phyloP scores from a whole-genome alignment of 2,113 vertebrate genomes.

The Copsychus sechellarum region DNA sequence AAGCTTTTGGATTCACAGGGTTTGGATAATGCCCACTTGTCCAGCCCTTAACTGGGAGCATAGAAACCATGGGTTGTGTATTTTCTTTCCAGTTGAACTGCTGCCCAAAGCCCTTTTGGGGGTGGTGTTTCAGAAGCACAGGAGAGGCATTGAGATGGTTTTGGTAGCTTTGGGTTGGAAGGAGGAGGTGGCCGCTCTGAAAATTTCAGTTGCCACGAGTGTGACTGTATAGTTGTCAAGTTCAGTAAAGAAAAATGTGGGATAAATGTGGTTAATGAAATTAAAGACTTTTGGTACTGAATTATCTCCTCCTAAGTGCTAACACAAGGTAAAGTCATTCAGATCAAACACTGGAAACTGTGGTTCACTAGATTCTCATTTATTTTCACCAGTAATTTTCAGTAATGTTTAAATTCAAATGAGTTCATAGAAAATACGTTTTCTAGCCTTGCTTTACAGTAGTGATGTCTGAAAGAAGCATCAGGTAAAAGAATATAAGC shows the following conservation, averaged over 20 bases:
- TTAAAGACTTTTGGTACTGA: neutral
- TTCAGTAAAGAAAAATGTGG: neutral
- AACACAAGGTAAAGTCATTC: neutral
- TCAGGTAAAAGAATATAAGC: neutral
- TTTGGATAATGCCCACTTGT: neutral
- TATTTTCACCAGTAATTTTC: neutral
- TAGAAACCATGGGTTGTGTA: neutral
- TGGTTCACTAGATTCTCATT: neutral
- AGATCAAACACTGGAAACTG: neutral
- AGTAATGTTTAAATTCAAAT: neutral
- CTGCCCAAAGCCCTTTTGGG: neutral
- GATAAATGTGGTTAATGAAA: neutral
- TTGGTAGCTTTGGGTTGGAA: neutral
- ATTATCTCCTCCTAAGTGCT: neutral
- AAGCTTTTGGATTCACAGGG: neutral
- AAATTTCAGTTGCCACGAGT: neutral
- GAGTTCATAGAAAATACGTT: neutral
- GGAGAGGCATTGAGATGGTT: neutral
- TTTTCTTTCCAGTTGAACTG: neutral
- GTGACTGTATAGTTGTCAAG: neutral
- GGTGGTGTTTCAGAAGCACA: neutral
- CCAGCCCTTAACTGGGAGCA: neutral
- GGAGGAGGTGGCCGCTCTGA: neutral
- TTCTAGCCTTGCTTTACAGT: neutral
- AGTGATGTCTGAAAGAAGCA: neutral